These are phyloP conservation scores for Netelia inedita DNA, from an alignment of 2,888 invertebrate genomes.

Conservation along the genomic window DNA sequence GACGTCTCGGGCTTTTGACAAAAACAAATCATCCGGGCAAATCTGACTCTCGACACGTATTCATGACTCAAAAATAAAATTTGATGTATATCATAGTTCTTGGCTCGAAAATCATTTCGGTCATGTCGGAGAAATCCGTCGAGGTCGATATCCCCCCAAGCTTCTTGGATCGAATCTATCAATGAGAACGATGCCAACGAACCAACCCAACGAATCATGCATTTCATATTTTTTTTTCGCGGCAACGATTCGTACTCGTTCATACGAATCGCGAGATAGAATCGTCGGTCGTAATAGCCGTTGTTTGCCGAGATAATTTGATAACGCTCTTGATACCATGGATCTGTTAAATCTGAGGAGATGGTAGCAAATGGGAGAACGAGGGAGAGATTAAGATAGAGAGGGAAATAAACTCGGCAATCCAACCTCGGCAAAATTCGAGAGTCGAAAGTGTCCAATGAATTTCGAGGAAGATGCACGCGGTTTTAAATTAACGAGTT, in stretches of 20 bases:
- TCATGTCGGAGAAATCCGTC: slow-evolving; percentile 40
- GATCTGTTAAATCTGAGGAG: too few relatives aligned
- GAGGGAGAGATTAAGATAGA: slow-evolving; percentile 4
- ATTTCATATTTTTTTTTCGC: too few relatives aligned
- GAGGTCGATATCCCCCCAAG: slow-evolving; percentile 1
- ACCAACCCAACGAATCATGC: too few relatives aligned
- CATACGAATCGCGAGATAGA: background rate
- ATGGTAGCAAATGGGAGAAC: background rate
- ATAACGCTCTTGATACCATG: too few relatives aligned
- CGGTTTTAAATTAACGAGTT: slow-evolving; percentile 38
- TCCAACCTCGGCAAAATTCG: background rate
- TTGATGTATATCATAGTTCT: slow-evolving; percentile 45
- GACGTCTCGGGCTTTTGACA: slow-evolving; percentile 39
- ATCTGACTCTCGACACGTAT: slow-evolving; percentile 3
- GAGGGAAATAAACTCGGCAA: slow-evolving; percentile 19
- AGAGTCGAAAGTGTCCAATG: background rate
- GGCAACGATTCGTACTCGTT: too few relatives aligned
- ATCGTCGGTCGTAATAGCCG: slow-evolving; percentile 8
- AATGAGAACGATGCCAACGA: slow-evolving; percentile 4
- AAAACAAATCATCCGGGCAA: slow-evolving; percentile 16
- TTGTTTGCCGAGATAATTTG: too few relatives aligned
- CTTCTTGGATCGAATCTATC: background rate
- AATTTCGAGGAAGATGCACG: slow-evolving; percentile 11
- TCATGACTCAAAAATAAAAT: slow-evolving; percentile 33
- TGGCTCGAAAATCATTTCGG: slow-evolving; percentile 39